Evolutionary conservation across 2,113 vertebrate species (phyloP), one percentile per base, ranked within the genome.

Genomic region (Raja brachyura): DNA sequence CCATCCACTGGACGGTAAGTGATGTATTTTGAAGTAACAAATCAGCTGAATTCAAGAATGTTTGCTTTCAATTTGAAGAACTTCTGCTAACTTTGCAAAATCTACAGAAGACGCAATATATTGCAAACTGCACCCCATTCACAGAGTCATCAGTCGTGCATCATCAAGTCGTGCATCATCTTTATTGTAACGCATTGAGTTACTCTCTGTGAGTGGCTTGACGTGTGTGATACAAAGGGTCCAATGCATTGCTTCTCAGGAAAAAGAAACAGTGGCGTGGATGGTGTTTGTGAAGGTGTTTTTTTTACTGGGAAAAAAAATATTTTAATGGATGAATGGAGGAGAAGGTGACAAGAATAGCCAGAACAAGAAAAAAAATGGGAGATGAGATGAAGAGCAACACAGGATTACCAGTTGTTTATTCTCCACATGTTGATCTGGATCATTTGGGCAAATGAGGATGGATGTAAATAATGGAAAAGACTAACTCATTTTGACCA

Each of bases 81-180:
- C 59, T 10, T 85, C 28, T 61, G 54, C 25, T 25, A 85, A 85
- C 54, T n/a, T 85, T 56, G 81, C 81, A 85, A 85, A 85, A 85
- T 59, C 9, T 59, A 59, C 25, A 5, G 48, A 59, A 85, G 81
- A 85, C 54, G 28, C 9, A 5, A 61, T 25, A 59, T 28, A 85
- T 59, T 85, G 81, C 81, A 85, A 59, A 56, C 54, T 28, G 3
- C 81, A n/a, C 9, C 81, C 39, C 81, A 9, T 13, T 10, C 54
- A 54, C 4, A 59, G 4, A 28, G 13, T 10, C 56, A 85, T n/a
- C 70, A 20, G 18, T 73, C 70, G 22, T 20, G 70, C 18, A 73
- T 73, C 68, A 73, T 73, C 68, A 73, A 66, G 10, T 8, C 48
- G 54, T 25, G 48, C 79, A 83, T 28, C 20, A 25, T 22, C 79